Conservation (phyloP, 2,797 vertebrate species). For the Urosaurus nigricauda region DNA sequence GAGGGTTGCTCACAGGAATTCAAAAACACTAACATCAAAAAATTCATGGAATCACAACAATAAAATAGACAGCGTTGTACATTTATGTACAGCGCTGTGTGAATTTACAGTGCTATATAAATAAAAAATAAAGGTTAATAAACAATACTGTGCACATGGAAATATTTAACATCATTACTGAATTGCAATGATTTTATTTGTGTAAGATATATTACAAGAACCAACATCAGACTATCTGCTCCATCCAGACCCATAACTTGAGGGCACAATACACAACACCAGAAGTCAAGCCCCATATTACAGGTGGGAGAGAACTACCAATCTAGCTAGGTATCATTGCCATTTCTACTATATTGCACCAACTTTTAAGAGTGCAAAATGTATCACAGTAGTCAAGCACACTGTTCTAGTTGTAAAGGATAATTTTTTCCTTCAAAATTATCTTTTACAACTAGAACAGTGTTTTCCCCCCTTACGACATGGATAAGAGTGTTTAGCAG, state of each 20-base stretch:
- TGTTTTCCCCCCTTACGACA: not conserved
- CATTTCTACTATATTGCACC: not conserved
- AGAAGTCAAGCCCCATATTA: not conserved
- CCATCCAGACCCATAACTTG: not conserved
- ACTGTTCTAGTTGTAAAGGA: not conserved
- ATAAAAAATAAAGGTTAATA: too few relatives aligned
- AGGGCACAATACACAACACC: not conserved
- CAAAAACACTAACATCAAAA: not conserved
- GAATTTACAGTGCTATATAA: too few relatives aligned
- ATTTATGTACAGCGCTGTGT: too few relatives aligned
- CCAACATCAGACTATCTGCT: not conserved
- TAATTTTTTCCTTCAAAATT: too few relatives aligned
- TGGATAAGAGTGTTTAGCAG: accelerated
- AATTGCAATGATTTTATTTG: not conserved
- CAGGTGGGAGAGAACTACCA: not conserved
- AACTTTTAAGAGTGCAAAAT: constrained; percentile 13
- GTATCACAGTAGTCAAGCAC: not conserved
- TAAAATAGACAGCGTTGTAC: too few relatives aligned
- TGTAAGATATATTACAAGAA: not conserved
- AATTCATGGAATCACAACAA: not conserved
- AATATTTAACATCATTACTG: not conserved
- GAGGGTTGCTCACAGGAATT: not conserved
- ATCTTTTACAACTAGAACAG: too few relatives aligned
- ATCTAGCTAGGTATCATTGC: not conserved
- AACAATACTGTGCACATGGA: not conserved